These are phyloP conservation scores for Drosophila anceps DNA, from an alignment of 2,888 invertebrate species.

Conservation along the genomic window DNA sequence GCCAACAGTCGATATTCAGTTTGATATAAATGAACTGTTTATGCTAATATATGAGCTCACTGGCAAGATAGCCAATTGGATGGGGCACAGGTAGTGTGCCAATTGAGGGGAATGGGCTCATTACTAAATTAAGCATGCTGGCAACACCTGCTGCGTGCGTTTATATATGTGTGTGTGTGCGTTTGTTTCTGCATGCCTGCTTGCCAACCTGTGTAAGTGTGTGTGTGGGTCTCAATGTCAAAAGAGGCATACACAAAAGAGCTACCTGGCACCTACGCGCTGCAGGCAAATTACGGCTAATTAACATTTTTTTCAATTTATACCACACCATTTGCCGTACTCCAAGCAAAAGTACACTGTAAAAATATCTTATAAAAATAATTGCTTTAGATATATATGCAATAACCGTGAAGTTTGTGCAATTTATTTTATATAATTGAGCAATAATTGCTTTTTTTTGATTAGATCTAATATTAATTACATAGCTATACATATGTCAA, in stretches of 20 bases:
- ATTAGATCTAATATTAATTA: not conserved
- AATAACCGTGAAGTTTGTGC: not conserved
- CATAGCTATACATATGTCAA: not conserved
- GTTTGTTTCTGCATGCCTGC: constrained; percentile 3
- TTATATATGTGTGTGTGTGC: constrained; percentile 15
- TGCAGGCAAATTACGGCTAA: constrained; percentile 68
- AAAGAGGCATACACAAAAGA: constrained; percentile 28
- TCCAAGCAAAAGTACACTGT: constrained; percentile 32
- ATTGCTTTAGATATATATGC: not conserved
- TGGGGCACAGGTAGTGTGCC: constrained; percentile 5
- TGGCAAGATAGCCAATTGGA: constrained; percentile 30
- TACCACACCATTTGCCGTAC: constrained; percentile 37
- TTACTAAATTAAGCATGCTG: constrained; percentile 72
- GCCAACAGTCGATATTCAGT: constrained; percentile 40
- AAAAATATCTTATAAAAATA: not conserved
- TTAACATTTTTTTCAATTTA: constrained; percentile 80
- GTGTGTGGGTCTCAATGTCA: constrained; percentile 66
- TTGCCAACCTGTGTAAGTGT: constrained; percentile 9
- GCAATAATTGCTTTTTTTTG: too few species aligned
- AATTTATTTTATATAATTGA: not conserved
- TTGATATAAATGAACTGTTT: constrained; percentile 78
- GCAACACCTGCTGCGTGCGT: constrained; percentile 67
- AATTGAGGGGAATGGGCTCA: constrained; percentile 40
- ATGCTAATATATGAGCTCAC: constrained; percentile 78
- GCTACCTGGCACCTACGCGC: constrained; percentile 20